Base-by-base conservation (phyloP, 1,140 invertebrate genomes). In the Drosophila sproati region DNA sequence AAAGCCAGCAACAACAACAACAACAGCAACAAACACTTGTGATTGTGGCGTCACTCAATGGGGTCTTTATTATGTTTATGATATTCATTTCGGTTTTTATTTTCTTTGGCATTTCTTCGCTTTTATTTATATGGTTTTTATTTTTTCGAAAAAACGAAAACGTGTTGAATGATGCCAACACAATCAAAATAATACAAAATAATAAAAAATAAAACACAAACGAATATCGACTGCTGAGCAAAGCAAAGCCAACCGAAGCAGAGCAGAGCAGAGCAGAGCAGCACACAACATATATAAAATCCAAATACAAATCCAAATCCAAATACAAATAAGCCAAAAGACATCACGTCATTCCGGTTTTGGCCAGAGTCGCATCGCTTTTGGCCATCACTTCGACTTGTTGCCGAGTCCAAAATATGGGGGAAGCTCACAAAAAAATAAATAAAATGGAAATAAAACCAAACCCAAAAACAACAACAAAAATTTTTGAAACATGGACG, bases 331-430 rank as follows among this genome's bases (percentile, higher is more conserved):
- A 20, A 20, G 20, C 20, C 20, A 20, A 28, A 28, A 43, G 68
- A 68, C 73, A 79, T 87, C 82, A 87, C 82, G 82, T 89, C 85
- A 88, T 88, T 82, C 83, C 83, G 83, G 83, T 88, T 88, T 86
- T 72, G 34, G 69, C 76, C 77, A 80, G 47, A 62, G 72, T 76
- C 74, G 75, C 37, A 43, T 82, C 66, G 75, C 59, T 68, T 78
- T 83, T 78, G 78, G 78, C 72, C 66, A 82, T 71, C 75, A 66
- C 52, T 81, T 73, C 43, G 78, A 74, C 78, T 73, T 73, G 79
- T 73, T 77, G 78, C 55, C 66, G 62, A 70, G 67, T 61, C 57
- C 71, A 64, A 68, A 79, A 87, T 74, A 82, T 80, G 83, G 80
- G 83, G 83, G 83, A 88, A 88, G 80, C 80, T 88, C 83, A 78